These are phyloP conservation scores for Prunella himalayana DNA, from an alignment of 2,113 vertebrate species.

Conservation along the genomic window DNA sequence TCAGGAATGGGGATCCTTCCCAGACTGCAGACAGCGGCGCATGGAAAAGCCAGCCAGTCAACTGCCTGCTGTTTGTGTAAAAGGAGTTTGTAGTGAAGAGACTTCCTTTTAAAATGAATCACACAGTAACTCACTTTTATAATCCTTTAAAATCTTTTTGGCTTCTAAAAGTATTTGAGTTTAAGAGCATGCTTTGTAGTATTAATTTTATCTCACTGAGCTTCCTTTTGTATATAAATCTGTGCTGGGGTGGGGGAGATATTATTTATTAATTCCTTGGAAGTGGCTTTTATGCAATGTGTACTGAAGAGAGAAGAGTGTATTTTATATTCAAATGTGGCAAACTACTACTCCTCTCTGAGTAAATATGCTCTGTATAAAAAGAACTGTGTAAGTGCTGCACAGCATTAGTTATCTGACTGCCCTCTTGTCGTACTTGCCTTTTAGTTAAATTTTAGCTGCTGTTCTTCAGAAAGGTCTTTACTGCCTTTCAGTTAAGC, in stretches of 20 bases:
- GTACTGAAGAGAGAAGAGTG: neutral
- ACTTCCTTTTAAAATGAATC: constrained; percentile 40
- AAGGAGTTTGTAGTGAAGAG: constrained; percentile 19
- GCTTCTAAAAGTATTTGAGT: neutral
- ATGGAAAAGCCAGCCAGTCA: neutral
- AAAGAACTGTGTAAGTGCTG: neutral
- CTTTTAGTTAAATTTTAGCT: neutral
- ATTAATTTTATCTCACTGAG: neutral
- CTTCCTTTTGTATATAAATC: neutral
- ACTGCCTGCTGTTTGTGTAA: constrained; percentile 4
- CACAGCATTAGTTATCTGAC: neutral
- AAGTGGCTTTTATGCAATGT: constrained; percentile 15
- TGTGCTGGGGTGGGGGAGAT: neutral
- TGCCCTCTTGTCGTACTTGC: neutral
- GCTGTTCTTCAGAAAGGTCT: neutral
- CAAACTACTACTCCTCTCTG: neutral
- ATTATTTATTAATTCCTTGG: constrained; percentile 31
- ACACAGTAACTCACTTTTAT: constrained; percentile 46
- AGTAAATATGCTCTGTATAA: neutral
- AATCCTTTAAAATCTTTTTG: constrained; percentile 14
- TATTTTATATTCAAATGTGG: neutral
- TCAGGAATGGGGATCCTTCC: constrained; percentile 34
- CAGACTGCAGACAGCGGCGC: neutral
- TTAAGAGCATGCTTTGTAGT: constrained; percentile 26
- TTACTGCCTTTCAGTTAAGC: neutral